These are phyloP conservation scores for Otocyon megalotis DNA, from an alignment of 2,113 vertebrate species.

Conservation along the genomic window DNA sequence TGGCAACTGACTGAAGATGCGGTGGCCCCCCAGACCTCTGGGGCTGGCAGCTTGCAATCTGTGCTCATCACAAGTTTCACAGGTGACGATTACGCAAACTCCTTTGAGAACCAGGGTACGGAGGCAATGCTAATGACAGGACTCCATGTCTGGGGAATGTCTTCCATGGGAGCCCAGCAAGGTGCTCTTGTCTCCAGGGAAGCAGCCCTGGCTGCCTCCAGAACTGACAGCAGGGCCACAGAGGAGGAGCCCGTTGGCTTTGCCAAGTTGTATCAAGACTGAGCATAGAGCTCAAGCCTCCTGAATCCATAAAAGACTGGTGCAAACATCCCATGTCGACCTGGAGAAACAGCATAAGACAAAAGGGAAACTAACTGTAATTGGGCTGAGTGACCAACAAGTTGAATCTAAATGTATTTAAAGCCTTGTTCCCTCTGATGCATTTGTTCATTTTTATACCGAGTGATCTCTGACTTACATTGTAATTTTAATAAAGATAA, in stretches of 20 bases:
- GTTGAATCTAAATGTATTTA: constrained; percentile 31
- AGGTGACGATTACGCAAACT: neutral
- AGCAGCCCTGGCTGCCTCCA: neutral
- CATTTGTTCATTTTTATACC: constrained; percentile 33
- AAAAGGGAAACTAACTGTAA: neutral
- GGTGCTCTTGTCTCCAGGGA: neutral
- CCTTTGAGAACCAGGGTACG: neutral
- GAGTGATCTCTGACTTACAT: neutral
- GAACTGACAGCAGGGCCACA: neutral
- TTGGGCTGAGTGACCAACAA: neutral
- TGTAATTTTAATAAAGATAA: constrained; percentile 39
- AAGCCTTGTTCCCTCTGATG: constrained; percentile 27
- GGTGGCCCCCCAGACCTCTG: neutral
- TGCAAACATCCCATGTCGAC: neutral
- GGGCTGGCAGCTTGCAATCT: neutral
- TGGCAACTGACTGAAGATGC: neutral
- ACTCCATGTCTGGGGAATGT: neutral
- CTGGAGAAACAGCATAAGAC: neutral
- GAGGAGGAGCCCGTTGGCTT: neutral
- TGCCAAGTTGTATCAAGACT: neutral
- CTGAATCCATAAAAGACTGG: neutral
- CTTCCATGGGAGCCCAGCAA: neutral
- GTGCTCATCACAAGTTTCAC: neutral
- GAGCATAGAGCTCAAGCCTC: neutral
- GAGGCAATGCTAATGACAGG: neutral